These are phyloP conservation scores for Geococcyx californianus DNA, from an alignment of 2,113 vertebrate genomes.

Conservation along the genomic window DNA sequence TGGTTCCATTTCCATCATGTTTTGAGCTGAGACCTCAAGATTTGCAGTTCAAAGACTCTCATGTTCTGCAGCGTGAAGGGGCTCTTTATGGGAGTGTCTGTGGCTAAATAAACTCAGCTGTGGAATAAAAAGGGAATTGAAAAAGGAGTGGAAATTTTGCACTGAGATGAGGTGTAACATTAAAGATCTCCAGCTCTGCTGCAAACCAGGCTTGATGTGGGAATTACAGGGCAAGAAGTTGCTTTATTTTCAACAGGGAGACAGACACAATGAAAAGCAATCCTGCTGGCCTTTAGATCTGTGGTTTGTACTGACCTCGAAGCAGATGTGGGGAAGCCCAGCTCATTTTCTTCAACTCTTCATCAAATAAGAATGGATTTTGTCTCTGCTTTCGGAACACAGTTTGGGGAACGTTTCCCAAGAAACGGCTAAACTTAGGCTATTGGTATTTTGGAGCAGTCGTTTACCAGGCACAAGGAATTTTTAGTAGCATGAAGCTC, in stretches of 20 bases:
- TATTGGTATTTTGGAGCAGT: background rate
- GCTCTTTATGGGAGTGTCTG: background rate
- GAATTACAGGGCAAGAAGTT: background rate
- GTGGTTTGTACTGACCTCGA: background rate
- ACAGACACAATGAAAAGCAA: background rate
- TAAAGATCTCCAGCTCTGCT: background rate
- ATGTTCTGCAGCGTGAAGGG: background rate
- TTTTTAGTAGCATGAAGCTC: background rate
- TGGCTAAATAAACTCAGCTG: background rate
- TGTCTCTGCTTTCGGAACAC: background rate
- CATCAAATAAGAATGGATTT: background rate
- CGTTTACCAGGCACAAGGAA: background rate
- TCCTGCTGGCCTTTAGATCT: background rate
- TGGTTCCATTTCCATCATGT: background rate
- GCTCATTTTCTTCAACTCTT: background rate
- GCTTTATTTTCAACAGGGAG: background rate
- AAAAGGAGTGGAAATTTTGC: background rate
- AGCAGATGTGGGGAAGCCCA: background rate
- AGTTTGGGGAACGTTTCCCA: background rate
- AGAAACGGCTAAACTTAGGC: background rate
- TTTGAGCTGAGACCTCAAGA: background rate
- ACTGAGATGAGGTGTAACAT: background rate
- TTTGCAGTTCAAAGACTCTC: background rate
- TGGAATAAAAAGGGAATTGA: background rate
- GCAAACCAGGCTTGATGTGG: background rate